These are phyloP conservation scores for Pygmarrhopalites habei DNA, from an alignment of 1,140 invertebrate genomes.

Conservation along the genomic window DNA sequence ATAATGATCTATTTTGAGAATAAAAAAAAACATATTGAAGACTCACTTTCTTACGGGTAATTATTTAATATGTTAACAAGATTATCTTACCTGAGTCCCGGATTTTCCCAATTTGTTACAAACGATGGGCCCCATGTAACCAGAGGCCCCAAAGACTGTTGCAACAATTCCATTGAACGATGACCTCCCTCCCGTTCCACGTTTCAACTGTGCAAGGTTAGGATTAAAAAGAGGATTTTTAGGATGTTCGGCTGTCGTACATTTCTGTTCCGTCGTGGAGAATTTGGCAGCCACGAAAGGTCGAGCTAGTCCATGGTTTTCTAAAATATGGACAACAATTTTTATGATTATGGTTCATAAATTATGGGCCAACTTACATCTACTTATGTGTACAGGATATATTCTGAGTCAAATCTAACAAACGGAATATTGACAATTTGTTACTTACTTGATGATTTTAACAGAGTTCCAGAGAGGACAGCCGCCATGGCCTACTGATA, in stretches of 20 bases:
- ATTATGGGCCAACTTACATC: too few relatives aligned
- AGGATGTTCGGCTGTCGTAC: constrained; percentile 1
- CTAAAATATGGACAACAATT: background rate
- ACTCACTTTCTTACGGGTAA: background rate
- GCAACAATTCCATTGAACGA: constrained; percentile 95
- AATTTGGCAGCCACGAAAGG: constrained; percentile 7
- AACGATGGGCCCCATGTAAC: constrained; percentile 78
- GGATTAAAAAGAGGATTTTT: constrained; percentile 42
- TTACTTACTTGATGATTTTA: constrained; percentile 26
- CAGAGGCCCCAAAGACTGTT: constrained; percentile 90
- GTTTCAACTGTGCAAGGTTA: constrained; percentile 59
- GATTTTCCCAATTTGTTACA: constrained; percentile 81
- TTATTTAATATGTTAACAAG: background rate
- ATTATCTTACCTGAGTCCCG: constrained; percentile 63
- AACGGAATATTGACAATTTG: background rate
- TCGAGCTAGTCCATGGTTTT: background rate
- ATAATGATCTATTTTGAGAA: constrained; percentile 69
- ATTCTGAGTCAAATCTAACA: background rate
- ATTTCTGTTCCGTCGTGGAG: background rate
- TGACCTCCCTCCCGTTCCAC: constrained; percentile 85
- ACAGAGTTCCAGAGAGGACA: constrained; percentile 13
- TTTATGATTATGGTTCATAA: too few relatives aligned
- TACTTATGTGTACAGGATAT: too few relatives aligned
- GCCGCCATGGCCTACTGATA: constrained; percentile 16
- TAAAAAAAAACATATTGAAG: background rate